A percentile compares a stretch with the other conserved stretches of the same genome.
Conservation (phyloP, 2,797 vertebrate species). For the Pseudochirops cupreus region DNA sequence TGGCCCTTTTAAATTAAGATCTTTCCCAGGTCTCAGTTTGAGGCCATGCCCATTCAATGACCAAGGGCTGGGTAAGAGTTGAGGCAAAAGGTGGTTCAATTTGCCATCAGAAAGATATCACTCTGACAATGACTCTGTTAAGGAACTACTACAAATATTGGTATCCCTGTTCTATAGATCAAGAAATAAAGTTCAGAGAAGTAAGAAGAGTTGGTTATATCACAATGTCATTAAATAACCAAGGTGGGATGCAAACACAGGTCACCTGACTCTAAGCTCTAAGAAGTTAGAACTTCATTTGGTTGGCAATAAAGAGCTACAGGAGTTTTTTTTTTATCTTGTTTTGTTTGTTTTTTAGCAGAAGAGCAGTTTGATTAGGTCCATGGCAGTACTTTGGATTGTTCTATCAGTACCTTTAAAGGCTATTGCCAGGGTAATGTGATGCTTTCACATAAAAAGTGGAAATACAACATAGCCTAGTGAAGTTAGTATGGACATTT, state of each 20-base stretch:
- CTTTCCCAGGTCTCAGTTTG: background rate
- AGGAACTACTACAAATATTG: background rate
- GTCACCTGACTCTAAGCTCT: background rate
- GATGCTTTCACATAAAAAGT: background rate
- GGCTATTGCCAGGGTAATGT: background rate
- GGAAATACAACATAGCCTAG: background rate
- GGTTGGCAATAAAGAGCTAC: background rate
- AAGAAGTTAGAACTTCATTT: background rate
- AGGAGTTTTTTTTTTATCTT: background rate
- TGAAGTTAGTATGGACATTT: conserved; percentile 14
- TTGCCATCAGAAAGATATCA: background rate
- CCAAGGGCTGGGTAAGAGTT: background rate
- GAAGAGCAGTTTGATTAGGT: background rate
- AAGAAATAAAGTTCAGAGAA: background rate
- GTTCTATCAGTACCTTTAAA: background rate
- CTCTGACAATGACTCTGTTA: background rate
- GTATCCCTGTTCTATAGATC: background rate
- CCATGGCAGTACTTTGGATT: background rate
- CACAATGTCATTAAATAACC: background rate
- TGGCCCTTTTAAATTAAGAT: background rate
- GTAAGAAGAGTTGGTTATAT: background rate
- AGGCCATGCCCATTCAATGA: background rate
- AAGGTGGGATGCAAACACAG: background rate
- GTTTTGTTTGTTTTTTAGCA: background rate
- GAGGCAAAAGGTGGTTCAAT: background rate